Evolutionary conservation across 2,113 vertebrate genomes (phyloP).

Genomic region (Chaetodon auriga): DNA sequence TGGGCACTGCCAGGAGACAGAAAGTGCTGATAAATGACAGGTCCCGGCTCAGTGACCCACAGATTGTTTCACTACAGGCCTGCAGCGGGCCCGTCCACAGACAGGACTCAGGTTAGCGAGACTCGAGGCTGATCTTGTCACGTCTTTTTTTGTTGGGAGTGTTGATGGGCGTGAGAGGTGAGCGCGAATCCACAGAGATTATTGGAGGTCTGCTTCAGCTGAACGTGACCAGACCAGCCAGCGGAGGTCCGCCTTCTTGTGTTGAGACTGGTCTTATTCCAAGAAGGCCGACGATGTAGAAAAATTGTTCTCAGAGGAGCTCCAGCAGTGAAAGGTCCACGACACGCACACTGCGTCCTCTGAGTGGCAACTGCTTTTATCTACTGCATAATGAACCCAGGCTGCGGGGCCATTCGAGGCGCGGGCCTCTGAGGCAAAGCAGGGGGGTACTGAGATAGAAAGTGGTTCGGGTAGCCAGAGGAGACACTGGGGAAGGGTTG

Average conservation of each 20-base stretch:
- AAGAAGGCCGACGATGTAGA: conserved; percentile 52
- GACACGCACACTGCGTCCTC: conserved; percentile 33
- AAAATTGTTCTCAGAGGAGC: conserved; percentile 52
- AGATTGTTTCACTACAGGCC: conserved; percentile 16
- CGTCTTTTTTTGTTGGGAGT: conserved; percentile 26
- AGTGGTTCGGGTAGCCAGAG: conserved; percentile 85
- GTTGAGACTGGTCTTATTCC: conserved; percentile 44
- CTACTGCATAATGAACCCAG: conserved; percentile 97
- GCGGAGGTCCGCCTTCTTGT: conserved; percentile 36
- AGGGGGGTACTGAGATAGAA: conserved; percentile 88
- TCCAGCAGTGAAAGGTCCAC: conserved; percentile 62
- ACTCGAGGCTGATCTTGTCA: neutral
- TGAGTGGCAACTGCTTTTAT: conserved; percentile 1
- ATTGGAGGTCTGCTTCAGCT: conserved; percentile 48
- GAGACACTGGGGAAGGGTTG: conserved; percentile 73
- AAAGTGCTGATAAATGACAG: conserved; percentile 54
- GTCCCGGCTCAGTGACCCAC: conserved; percentile 34
- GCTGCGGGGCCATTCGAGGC: conserved; percentile 88
- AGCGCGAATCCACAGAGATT: conserved; percentile 38
- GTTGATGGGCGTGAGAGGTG: conserved; percentile 40
- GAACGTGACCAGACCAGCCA: conserved; percentile 53
- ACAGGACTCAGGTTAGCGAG: conserved; percentile 13
- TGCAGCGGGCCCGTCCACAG: conserved; percentile 1
- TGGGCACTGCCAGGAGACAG: conserved; percentile 24
- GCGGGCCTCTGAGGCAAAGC: conserved; percentile 90